Evolutionary conservation across 2,888 invertebrate genomes (phyloP).

Genomic region (Ganaspis brasiliensis): DNA sequence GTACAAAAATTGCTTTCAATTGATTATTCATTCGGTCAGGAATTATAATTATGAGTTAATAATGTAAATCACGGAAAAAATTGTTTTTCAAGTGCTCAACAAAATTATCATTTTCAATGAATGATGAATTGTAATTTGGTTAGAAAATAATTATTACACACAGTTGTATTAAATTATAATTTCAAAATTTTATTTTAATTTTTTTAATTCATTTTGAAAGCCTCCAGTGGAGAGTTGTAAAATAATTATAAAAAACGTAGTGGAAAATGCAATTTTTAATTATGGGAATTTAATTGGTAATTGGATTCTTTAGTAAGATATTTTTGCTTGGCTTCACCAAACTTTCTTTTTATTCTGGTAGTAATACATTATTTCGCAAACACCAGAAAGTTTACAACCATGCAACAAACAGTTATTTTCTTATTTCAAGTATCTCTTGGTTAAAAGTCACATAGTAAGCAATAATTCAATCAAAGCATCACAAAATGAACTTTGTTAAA

Average conservation of each 20-base stretch:
- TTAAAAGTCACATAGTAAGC: not conserved
- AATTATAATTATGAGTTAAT: not conserved
- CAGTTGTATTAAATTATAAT: not conserved
- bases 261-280: no score
- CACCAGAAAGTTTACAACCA: not conserved
- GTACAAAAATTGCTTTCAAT: not conserved
- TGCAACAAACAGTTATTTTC: slow-evolving; percentile 1
- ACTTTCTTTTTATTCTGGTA: not conserved
- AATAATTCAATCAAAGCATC: not conserved
- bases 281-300: not conserved
- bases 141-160: slow-evolving; percentile 3
- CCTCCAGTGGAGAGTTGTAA: no score
- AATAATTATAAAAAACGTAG: no score
- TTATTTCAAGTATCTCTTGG: not conserved
- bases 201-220: no score
- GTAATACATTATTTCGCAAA: not conserved
- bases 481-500: not conserved
- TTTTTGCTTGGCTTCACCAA: not conserved
- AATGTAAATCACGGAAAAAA: not conserved
- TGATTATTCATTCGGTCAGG: not conserved
- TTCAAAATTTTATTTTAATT: no score
- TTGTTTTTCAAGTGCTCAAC: not conserved
- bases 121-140: not conserved
- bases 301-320: not conserved
- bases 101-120: not conserved